A percentile compares a stretch with the other conserved stretches of the same genome.
phyloP scores from a whole-genome alignment of 2,113 vertebrate species.

The Ictidomys tridecemlineatus region DNA sequence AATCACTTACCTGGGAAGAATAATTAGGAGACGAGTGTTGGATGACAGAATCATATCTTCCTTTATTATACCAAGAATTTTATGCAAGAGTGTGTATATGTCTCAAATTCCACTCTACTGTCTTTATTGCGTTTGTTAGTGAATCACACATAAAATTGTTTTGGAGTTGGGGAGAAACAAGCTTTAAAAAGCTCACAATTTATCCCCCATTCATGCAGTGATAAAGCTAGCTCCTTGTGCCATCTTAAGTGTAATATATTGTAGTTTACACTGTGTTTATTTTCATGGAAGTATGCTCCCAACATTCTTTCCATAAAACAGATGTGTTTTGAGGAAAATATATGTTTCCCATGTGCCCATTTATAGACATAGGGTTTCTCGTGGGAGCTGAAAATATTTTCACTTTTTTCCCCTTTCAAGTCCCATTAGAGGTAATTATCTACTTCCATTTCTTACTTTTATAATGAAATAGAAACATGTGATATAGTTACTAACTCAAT shows the following conservation, averaged over 20 bases:
- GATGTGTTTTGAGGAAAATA: conserved; percentile 56
- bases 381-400: conserved; percentile 56
- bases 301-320: conserved; percentile 62
- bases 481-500: conserved; percentile 73
- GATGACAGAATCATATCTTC: neutral
- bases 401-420: neutral
- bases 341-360: conserved; percentile 30
- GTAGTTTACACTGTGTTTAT: conserved; percentile 55
- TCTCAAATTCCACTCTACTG: neutral
- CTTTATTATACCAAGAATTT: neutral
- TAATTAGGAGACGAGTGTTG: neutral
- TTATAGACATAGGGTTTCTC: conserved; percentile 56
- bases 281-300: conserved; percentile 5
- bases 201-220: neutral
- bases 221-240: neutral
- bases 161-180: neutral
- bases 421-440: conserved; percentile 82
- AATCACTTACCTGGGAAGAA: neutral
- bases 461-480: conserved; percentile 75
- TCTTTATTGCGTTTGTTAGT: neutral
- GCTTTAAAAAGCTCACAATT: neutral
- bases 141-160: conserved; percentile 8
- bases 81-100: neutral
- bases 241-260: conserved; percentile 23
- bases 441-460: conserved; percentile 72